Percentiles rank a stretch among this genome's conserved stretches.
Conservation (phyloP, 2,113 vertebrate species). For the Cyprinodon brontotheroides region DNA sequence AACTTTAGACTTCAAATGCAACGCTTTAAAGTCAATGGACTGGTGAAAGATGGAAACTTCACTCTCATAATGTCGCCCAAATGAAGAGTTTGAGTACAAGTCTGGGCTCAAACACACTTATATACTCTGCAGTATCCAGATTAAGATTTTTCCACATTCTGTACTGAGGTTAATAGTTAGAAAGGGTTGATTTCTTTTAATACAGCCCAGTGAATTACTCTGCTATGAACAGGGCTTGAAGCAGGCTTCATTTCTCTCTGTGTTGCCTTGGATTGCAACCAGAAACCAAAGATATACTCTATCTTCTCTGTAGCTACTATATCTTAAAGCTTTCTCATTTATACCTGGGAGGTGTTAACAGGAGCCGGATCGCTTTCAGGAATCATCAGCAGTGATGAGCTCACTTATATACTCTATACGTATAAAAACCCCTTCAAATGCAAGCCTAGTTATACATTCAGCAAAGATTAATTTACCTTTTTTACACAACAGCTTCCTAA, state of each 20-base stretch:
- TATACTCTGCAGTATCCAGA: not conserved
- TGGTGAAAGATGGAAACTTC: conserved; percentile 26
- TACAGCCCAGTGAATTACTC: not conserved
- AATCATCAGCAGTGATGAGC: conserved; percentile 25
- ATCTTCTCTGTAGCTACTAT: not conserved
- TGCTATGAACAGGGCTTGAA: not conserved
- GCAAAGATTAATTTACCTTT: conserved; percentile 1
- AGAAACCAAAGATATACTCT: not conserved
- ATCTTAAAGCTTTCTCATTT: conserved; percentile 3
- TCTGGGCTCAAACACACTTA: not conserved
- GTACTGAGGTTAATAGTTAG: not conserved
- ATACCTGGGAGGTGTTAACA: conserved; percentile 13
- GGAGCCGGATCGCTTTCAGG: conserved; percentile 17
- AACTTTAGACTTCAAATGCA: conserved; percentile 38
- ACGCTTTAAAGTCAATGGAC: conserved; percentile 47
- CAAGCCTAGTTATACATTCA: not conserved
- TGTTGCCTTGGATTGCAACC: conserved; percentile 2
- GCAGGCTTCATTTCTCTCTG: not conserved
- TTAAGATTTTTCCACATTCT: not conserved
- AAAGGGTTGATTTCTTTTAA: too few relatives aligned
- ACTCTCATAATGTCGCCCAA: conserved; percentile 27
- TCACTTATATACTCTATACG: conserved; percentile 35
- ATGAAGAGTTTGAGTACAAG: conserved; percentile 12
- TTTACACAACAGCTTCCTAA: not conserved
- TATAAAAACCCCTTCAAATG: conserved; percentile 21